A percentile compares a stretch with the other conserved stretches of the same genome.
Conservation (phyloP, 2,113 vertebrate species). For the Chiloscyllium plagiosum region DNA sequence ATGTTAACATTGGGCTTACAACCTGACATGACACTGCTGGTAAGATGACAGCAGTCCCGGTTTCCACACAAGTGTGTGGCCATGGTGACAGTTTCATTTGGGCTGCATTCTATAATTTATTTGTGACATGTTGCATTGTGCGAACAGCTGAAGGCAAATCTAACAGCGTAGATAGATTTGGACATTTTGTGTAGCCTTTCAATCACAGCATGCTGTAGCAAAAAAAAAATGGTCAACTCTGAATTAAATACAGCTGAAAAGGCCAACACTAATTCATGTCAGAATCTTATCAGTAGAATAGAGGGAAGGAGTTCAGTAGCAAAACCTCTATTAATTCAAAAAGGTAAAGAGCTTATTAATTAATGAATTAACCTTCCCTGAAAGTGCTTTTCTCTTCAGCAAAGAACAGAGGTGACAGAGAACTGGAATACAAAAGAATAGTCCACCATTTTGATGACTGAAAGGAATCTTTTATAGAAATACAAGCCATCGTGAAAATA, state of each 20-base stretch:
- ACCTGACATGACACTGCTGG: too few species aligned
- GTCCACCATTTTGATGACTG: neutral
- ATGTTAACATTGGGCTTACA: too few species aligned
- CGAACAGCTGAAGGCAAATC: neutral
- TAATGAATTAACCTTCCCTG: neutral
- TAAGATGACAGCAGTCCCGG: too few species aligned
- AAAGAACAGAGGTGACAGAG: neutral
- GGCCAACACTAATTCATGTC: neutral
- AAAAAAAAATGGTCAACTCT: neutral
- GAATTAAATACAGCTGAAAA: neutral
- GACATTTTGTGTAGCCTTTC: neutral
- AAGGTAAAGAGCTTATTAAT: neutral
- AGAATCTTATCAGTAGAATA: neutral
- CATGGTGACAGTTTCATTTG: neutral
- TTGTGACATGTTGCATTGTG: neutral
- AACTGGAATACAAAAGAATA: neutral
- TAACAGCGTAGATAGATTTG: neutral
- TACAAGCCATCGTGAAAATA: neutral
- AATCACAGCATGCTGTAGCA: neutral
- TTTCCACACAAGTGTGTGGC: too few species aligned
- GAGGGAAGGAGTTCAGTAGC: neutral
- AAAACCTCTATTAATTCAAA: neutral
- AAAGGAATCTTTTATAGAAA: neutral
- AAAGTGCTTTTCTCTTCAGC: neutral
- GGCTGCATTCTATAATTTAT: neutral